phyloP scores from a whole-genome alignment of 2,888 invertebrate species.

The Athrips mouffetella region DNA sequence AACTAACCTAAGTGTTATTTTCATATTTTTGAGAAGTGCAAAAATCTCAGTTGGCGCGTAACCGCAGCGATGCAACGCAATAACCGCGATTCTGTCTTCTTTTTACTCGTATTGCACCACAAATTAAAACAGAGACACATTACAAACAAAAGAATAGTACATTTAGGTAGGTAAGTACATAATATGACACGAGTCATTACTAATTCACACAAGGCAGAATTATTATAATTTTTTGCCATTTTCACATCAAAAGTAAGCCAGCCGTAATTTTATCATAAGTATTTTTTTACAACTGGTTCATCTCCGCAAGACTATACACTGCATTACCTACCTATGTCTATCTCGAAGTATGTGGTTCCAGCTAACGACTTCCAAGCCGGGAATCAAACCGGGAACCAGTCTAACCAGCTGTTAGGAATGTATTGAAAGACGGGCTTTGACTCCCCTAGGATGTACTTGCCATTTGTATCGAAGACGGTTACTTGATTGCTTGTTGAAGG shows the following conservation, averaged over 20 bases:
- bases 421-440: constrained; percentile 2
- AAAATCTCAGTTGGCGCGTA: constrained; percentile 4
- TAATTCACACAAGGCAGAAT: too few relatives aligned
- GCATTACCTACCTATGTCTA: too few relatives aligned
- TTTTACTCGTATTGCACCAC: too few relatives aligned
- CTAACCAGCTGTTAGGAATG: constrained; percentile 5
- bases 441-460: neutral
- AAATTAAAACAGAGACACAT: too few relatives aligned
- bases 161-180: too few relatives aligned
- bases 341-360: neutral
- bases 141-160: too few relatives aligned
- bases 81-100: constrained; percentile 3
- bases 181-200: too few relatives aligned
- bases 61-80: constrained; percentile 1
- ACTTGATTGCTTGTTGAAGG: neutral
- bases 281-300: too few relatives aligned
- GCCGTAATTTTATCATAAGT: too few relatives aligned
- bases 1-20: constrained; percentile 1
- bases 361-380: neutral
- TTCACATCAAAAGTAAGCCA: too few relatives aligned
- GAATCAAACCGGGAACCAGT: constrained; percentile 1
- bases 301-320: too few relatives aligned
- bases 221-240: too few relatives aligned
- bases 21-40: neutral
- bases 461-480: neutral